phyloP scores from a whole-genome alignment of 2,888 invertebrate genomes.

The Epsilonema sp. region DNA sequence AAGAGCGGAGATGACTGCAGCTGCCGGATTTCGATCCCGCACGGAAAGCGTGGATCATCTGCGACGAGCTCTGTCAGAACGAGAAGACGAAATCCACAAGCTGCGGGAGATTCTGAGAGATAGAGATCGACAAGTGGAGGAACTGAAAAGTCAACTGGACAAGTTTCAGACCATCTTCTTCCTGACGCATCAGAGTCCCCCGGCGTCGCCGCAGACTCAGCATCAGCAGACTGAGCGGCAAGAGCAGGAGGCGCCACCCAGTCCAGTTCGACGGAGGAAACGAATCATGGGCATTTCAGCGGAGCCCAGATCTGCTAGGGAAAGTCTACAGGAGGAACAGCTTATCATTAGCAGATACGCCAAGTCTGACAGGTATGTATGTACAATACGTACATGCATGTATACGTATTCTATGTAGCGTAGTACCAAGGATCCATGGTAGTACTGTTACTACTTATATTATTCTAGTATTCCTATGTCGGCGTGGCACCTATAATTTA shows the following conservation, averaged over 20 bases:
- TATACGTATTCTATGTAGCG: no score
- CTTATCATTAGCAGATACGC: constrained; percentile 1
- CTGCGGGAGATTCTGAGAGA: constrained; percentile 3
- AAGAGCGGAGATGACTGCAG: no score
- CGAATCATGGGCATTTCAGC: constrained; percentile 9
- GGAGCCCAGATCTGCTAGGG: constrained; percentile 1
- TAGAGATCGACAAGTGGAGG: constrained; percentile 7
- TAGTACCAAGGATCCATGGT: no score
- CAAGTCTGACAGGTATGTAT: constrained; percentile 7
- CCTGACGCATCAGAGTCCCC: neutral
- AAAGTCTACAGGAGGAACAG: neutral
- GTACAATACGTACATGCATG: no score
- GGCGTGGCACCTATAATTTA: no score
- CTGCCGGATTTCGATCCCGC: no score
- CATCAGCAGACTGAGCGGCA: neutral
- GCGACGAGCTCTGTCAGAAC: neutral
- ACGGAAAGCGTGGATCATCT: no score
- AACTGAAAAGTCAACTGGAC: constrained; percentile 10
- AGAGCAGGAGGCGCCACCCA: neutral
- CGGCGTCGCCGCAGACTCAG: neutral
- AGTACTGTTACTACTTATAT: no score
- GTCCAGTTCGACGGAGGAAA: neutral
- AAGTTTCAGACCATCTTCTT: constrained; percentile 11
- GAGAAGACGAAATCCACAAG: constrained; percentile 5
- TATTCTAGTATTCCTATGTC: no score